A percentile compares a stretch with the other conserved stretches of the same genome.
Conservation (phyloP, 2,888 invertebrate genomes). For the Nemapogon koenigi region DNA sequence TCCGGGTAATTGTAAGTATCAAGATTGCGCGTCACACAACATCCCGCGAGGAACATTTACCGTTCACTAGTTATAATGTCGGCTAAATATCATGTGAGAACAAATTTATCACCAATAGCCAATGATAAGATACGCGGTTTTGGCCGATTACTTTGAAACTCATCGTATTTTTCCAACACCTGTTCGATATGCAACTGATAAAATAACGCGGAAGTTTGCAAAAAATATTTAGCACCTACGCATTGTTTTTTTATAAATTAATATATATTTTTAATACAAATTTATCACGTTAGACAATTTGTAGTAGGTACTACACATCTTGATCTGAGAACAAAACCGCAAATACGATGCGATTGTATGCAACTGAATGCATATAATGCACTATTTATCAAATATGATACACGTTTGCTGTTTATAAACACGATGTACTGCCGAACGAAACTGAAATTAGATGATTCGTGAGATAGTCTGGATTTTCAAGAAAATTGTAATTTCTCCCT, state of each 20-base stretch:
- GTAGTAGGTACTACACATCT: too few relatives aligned
- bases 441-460: too few relatives aligned
- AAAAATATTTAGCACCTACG: too few relatives aligned
- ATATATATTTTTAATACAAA: too few relatives aligned
- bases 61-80: constrained; percentile 24
- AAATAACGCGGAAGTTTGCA: too few relatives aligned
- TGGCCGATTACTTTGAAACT: constrained; percentile 22
- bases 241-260: too few relatives aligned
- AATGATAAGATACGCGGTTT: constrained; percentile 43
- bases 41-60: constrained; percentile 7
- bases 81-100: constrained; percentile 49
- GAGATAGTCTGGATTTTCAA: too few relatives aligned
- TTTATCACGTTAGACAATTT: too few relatives aligned
- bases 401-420: constrained; percentile 37
- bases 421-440: constrained; percentile 32
- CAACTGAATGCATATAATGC: constrained; percentile 4
- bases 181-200: constrained; percentile 3
- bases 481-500: too few relatives aligned
- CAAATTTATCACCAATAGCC: constrained; percentile 45
- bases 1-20: too few relatives aligned
- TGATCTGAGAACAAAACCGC: background rate
- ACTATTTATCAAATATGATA: constrained; percentile 6
- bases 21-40: background rate
- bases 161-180: constrained; percentile 23
- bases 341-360: background rate